Conservation (phyloP, 2,113 vertebrate species). For the Myocastor coypus region DNA sequence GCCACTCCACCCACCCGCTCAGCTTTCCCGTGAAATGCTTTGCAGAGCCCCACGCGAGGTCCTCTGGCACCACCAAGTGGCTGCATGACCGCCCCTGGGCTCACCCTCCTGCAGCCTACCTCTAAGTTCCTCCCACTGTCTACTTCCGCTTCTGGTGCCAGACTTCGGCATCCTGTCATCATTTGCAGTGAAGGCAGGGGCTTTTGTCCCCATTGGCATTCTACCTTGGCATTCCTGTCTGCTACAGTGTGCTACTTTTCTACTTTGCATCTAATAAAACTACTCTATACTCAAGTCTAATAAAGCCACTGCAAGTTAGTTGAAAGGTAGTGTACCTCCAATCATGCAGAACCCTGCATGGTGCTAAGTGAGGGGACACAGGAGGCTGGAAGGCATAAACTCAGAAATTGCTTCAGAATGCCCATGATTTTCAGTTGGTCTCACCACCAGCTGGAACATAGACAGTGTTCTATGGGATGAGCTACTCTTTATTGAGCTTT, state of each 20-base stretch:
- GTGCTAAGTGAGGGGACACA: no score
- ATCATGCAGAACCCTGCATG: no score
- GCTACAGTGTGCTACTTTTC: neutral
- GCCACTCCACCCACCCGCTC: fast-evolving
- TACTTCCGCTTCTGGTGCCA: neutral
- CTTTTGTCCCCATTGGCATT: fast-evolving
- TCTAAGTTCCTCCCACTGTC: fast-evolving
- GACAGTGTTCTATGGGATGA: no score
- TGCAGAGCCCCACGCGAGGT: neutral
- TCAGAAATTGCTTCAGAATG: no score
- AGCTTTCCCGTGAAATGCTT: fast-evolving
- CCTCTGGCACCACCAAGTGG: slow-evolving; percentile 64
- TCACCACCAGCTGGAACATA: no score
- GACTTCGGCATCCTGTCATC: neutral
- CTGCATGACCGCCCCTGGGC: fast-evolving
- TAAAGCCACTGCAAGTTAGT: no score
- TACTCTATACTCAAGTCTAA: neutral
- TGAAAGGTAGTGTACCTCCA: no score
- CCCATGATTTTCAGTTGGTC: no score
- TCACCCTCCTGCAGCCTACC: fast-evolving
- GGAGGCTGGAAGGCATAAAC: no score
- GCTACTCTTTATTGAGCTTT: neutral
- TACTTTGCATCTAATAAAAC: neutral
- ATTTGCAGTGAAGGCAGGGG: fast-evolving
- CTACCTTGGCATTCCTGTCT: neutral